Conservation (phyloP, 2,797 vertebrate species). For the Anas georgica region DNA sequence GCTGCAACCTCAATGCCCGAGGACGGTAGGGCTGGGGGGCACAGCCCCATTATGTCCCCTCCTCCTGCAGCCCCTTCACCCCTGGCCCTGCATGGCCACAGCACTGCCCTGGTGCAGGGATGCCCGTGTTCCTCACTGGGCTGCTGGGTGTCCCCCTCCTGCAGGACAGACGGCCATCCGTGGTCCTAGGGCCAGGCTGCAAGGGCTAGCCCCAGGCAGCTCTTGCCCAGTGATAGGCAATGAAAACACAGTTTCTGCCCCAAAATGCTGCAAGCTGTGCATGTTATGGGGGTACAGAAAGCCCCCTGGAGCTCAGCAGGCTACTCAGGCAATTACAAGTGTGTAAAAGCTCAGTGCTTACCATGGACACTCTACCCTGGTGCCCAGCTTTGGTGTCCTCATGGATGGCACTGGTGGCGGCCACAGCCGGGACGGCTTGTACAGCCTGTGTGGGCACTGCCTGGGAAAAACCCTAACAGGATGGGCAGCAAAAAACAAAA, state of each 20-base stretch:
- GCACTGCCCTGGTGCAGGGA: not conserved
- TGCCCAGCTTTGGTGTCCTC: not conserved
- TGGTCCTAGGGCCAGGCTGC: too few relatives aligned
- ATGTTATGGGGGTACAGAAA: not conserved
- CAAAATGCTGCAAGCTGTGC: not conserved
- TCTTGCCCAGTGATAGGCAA: not conserved
- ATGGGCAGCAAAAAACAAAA: not conserved
- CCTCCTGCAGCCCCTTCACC: accelerated
- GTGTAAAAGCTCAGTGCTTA: not conserved
- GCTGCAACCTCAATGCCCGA: too few relatives aligned
- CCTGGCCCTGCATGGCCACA: too few relatives aligned
- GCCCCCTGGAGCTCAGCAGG: not conserved
- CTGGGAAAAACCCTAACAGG: not conserved
- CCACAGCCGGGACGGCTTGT: too few relatives aligned
- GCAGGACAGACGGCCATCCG: too few relatives aligned
- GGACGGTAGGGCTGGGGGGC: not conserved
- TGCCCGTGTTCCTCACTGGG: accelerated
- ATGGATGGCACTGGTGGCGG: too few relatives aligned
- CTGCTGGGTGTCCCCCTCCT: too few relatives aligned
- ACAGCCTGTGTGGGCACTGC: too few relatives aligned
- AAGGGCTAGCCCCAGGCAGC: not conserved
- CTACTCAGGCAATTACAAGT: not conserved
- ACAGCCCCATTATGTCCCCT: too few relatives aligned
- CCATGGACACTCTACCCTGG: too few relatives aligned
- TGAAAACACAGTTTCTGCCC: not conserved